phyloP scores from a whole-genome alignment of 92 coral and sea anemone genomes.

The Heteractis magnifica region DNA sequence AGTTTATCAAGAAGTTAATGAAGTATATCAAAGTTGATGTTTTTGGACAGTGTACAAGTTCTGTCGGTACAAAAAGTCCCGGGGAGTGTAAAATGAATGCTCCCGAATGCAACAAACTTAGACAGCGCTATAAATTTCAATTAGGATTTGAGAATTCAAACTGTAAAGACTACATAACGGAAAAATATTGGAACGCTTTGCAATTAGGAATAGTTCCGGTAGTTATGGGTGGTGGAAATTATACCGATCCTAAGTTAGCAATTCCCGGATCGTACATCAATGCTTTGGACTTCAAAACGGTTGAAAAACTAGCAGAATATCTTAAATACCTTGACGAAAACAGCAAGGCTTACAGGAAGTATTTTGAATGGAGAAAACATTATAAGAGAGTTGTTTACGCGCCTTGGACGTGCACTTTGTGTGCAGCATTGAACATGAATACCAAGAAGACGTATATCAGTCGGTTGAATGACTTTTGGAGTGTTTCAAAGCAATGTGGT shows the following conservation, averaged over 20 bases:
- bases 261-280: constrained; percentile 53
- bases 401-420: constrained; percentile 50
- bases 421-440: constrained; percentile 43
- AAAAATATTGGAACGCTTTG: constrained; percentile 59
- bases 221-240: constrained; percentile 47
- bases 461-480: constrained; percentile 37
- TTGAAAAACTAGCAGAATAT: constrained; percentile 40
- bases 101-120: constrained; percentile 39
- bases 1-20: constrained; percentile 30
- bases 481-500: constrained; percentile 29
- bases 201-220: constrained; percentile 51
- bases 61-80: constrained; percentile 19
- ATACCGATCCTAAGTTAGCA: constrained; percentile 25
- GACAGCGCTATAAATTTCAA: constrained; percentile 38
- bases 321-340: constrained; percentile 33
- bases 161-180: constrained; percentile 55
- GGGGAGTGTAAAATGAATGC: constrained; percentile 32
- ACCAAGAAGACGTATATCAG: constrained; percentile 19
- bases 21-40: constrained; percentile 35
- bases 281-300: constrained; percentile 39
- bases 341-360: constrained; percentile 35
- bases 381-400: constrained; percentile 33
- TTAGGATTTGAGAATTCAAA: constrained; percentile 54
- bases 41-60: constrained; percentile 44
- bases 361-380: constrained; percentile 45